Base-by-base conservation (phyloP, 2,888 invertebrate genomes). In the Amorpha juglandis region DNA sequence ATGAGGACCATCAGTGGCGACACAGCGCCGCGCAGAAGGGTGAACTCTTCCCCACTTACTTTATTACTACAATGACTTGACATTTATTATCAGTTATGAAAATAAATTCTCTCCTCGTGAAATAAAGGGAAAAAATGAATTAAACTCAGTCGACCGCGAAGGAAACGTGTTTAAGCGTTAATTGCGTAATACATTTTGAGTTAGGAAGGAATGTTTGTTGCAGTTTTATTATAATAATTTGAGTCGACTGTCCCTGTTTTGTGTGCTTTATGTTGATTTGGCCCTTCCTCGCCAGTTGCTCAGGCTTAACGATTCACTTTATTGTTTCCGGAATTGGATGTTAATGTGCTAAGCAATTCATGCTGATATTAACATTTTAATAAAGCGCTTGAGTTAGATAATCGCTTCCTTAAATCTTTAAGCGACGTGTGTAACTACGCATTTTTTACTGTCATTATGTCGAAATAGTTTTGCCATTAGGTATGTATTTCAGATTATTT, bases 21-120 rank as follows among this genome's bases (percentile, higher is more conserved):
- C 67, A 48, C 45, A 58, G 55, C 48, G 63, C 50, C 50, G 42
- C 27, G 42, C 58, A 51, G 78, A 82, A 83, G 83, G 86, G 83
- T 83, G 78, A 79, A 77, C 68, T 72, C 68, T 71, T 71, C 76
- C 78, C 76, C 80, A 83, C 83, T 88, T 86, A 84, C 82, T 88
- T 88, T 90, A 90, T 90, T 88, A 88, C 84, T 74, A 80, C 86
- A 82, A 89, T 90, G 91, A 90, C 87, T 88, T 81, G 86, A 86
- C 91, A 84, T 89, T 90, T 91, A 90, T 89, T 85, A 87, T 87
- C 88, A 87, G 86, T 87, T 88, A 91, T 90, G 88, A 89, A 90
- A 89, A 90, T 89, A 88, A 88, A 89, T 88, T 87, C 78, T 71
- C 73, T 78, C 73, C 74, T 81, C 79, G 77, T 84, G 84, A 84